Evolutionary conservation across 2,888 invertebrate species (phyloP).

Genomic region (Caenorhabditis sulstoni): DNA sequence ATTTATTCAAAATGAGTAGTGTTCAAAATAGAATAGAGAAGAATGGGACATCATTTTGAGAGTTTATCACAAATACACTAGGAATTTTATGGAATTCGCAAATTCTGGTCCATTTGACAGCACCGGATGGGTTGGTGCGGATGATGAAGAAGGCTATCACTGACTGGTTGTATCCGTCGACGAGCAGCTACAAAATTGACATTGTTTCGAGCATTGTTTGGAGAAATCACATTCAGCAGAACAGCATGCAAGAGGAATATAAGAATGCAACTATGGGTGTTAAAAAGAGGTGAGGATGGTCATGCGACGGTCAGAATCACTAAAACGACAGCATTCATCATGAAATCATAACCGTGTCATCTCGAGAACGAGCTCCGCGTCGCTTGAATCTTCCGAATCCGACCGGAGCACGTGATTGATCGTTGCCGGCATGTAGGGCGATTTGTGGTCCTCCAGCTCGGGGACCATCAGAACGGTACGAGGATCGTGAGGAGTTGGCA

Average conservation of each 20-base stretch:
- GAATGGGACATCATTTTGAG: neutral
- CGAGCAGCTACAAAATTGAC: slow-evolving; percentile 46
- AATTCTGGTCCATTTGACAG: slow-evolving; percentile 10
- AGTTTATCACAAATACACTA: neutral
- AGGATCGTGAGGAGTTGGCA: slow-evolving; percentile 50
- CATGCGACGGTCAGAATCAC: slow-evolving; percentile 19
- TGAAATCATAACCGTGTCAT: slow-evolving; percentile 67
- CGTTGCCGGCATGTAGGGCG: slow-evolving; percentile 68
- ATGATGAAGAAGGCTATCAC: neutral
- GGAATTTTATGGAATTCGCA: neutral
- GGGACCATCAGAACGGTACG: slow-evolving; percentile 62
- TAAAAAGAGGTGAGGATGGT: neutral
- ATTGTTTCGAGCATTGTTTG: neutral
- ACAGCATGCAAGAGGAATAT: neutral
- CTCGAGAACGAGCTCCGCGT: slow-evolving; percentile 66
- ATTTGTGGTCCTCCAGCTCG: slow-evolving; percentile 67
- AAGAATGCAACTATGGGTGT: neutral
- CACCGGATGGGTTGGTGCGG: neutral
- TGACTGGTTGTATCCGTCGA: slow-evolving; percentile 46
- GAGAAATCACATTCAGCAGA: neutral
- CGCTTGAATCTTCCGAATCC: slow-evolving; percentile 71
- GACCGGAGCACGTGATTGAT: slow-evolving; percentile 70
- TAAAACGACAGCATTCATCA: slow-evolving; percentile 18
- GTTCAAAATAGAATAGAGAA: neutral
- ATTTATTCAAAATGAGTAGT: too few species aligned